Base-by-base conservation (phyloP, 2,113 vertebrate species). In the Actenoides lindsayi region DNA sequence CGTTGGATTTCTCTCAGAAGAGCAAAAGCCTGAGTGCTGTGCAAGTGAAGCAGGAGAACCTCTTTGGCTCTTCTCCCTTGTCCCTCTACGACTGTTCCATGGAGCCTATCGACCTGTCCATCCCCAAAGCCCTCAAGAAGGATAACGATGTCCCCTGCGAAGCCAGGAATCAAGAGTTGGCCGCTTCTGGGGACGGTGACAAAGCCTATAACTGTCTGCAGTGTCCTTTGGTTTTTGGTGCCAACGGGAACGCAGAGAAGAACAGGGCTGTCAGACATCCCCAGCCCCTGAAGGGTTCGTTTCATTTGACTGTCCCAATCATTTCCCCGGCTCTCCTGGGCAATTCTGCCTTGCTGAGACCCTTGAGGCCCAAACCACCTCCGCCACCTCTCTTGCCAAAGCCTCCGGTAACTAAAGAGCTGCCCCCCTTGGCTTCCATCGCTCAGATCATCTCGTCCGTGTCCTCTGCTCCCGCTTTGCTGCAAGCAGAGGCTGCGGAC, bases 401-500 rank as follows among this genome's bases (percentile, higher is more conserved):
- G 97, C 99, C 99, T 35, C 71, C 97, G 5, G 59, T 97, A 51
- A 65, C 98, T 5, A 99, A 99, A 54, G 99, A 99, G 92, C 98
- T 99, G 76, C 99, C 99, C 0, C 99, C 99, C 0, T 96, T 99
- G 94, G 99, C 99, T 83, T 99, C 99, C 95, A 99, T 99, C 23
- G 99, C 99, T 73, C 99, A 99, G 98, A 99, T 99, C 94, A 99
- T 99, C 97, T 99, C 99, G 13, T 99, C 99, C 1, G 99, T 99
- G 85, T 99, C 99, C 12, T 99, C 98, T 3, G 98, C 99, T 67
- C 98, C 99, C 0, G 98, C 99, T 84, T 97, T 99, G 94, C 97
- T 99, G 84, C 99, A 99, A 97, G 97, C 98, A 0, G 99, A 99
- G 69, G 91, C 93, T 67, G 89, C 94, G 7, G 97, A 98, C 0